Base-by-base conservation (phyloP, 2,797 vertebrate genomes). In the Pipistrellus pygmaeus region DNA sequence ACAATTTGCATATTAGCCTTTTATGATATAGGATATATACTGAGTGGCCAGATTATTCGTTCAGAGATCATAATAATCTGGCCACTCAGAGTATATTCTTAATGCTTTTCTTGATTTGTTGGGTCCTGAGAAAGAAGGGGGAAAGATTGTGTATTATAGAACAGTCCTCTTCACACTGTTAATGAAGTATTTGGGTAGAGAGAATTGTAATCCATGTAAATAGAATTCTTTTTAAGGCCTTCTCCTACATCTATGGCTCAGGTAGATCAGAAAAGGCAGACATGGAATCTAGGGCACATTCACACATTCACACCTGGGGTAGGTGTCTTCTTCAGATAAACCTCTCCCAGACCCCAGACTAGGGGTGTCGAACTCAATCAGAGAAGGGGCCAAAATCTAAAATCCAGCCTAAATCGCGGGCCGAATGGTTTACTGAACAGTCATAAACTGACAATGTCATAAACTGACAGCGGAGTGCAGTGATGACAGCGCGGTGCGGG, bases 71-170 rank as follows among this genome's bases (percentile, higher is more conserved):
- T 53, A 20, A 53, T 18, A 53, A 53, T 53, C 51, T 53, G 51
- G 17, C 17, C 51, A 53, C 51, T 53, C 18, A 53, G 17, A 20
- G 6, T 53, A 17, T 68, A 35, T 66, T 78, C 73, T 53, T 48
- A 18, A 71, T 48, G 6, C 64, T 90, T 95, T 77, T 78, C 41
- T 88, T n/a, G 8, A 44, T 81, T 51, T 87, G 30, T 77, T 93
- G 41, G 62, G n/a, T 80, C 32, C 25, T 66, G 32, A 64, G 38
- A 51, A 14, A 76, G 30, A 25, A 9, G 1, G 12, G 62, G 20
- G 5, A 8, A 76, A 69, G 41, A 38, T 7, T 41, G 32, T 27
- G 2, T 80, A 15, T 57, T 68, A 51, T 48, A 21, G 38, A 85
- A 68, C 10, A 48, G 12, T 44, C 14, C 5, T 85, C 69, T 73